Percentiles rank a stretch among this genome's conserved stretches.
Conservation (phyloP, 1,140 invertebrate species). For the Lepidurus packardi region DNA sequence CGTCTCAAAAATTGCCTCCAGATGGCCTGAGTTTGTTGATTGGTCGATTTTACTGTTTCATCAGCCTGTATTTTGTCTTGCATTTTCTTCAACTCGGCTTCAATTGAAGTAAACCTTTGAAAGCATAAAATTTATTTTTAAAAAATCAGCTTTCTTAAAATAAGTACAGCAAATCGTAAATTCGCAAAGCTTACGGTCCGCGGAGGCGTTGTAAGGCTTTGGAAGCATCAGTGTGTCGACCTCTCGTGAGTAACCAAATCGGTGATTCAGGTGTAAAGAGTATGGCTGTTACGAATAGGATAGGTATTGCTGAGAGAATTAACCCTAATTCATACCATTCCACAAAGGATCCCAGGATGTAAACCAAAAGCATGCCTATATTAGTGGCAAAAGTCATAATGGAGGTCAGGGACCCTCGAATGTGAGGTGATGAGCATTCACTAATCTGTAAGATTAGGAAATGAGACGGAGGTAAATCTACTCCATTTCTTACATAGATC, state of each 20-base stretch:
- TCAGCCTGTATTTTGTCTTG: not conserved
- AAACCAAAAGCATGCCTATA: slow-evolving; percentile 62
- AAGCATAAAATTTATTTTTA: not conserved
- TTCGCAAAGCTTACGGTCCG: not conserved
- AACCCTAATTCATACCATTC: slow-evolving; percentile 59
- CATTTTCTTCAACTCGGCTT: not conserved
- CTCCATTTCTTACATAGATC: slow-evolving; percentile 53
- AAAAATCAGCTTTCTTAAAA: too few relatives aligned
- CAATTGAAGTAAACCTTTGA: not conserved
- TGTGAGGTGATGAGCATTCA: slow-evolving; percentile 58
- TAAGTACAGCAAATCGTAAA: too few relatives aligned
- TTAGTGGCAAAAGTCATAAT: slow-evolving; percentile 71
- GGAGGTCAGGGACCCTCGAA: slow-evolving; percentile 70
- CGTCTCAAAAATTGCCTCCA: not conserved
- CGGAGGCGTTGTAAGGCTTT: slow-evolving; percentile 54
- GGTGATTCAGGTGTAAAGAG: slow-evolving; percentile 56
- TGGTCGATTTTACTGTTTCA: not conserved
- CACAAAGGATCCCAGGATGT: slow-evolving; percentile 64
- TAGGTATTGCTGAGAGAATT: slow-evolving; percentile 48
- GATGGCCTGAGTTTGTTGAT: not conserved
- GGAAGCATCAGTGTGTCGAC: slow-evolving; percentile 50
- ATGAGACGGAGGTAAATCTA: too few relatives aligned
- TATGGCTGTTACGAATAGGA: slow-evolving; percentile 54
- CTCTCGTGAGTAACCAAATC: slow-evolving; percentile 49
- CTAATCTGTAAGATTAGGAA: slow-evolving; percentile 43